phyloP scores from a whole-genome alignment of 2,888 invertebrate genomes.

The Meganola albula region DNA sequence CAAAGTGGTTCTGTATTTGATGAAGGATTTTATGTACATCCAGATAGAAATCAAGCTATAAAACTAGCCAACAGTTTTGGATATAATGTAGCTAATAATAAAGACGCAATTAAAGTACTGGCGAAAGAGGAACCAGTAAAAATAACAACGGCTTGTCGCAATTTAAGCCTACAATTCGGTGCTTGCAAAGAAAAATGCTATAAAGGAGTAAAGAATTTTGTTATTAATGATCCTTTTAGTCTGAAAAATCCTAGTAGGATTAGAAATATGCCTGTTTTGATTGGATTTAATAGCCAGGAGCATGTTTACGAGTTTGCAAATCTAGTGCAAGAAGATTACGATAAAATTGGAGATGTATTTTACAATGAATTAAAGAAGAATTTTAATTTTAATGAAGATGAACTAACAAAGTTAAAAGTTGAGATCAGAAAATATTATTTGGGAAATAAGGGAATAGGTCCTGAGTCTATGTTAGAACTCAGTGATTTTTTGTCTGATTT shows the following conservation, averaged over 20 bases:
- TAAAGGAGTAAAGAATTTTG: conserved; percentile 31
- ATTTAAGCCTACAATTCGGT: conserved; percentile 27
- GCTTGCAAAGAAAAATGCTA: conserved; percentile 39
- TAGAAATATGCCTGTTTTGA: conserved; percentile 31
- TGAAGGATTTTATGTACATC: conserved; percentile 33
- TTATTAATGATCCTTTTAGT: conserved; percentile 32
- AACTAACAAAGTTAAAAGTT: conserved; percentile 20
- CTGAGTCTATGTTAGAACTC: conserved; percentile 30
- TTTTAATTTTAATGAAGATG: conserved; percentile 12
- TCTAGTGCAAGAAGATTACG: conserved; percentile 25
- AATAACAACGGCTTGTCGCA: conserved; percentile 32
- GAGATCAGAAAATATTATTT: conserved; percentile 33
- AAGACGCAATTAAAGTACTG: conserved; percentile 37
- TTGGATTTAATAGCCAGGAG: conserved; percentile 46
- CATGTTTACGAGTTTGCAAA: conserved; percentile 29
- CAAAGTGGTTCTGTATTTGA: conserved; percentile 44
- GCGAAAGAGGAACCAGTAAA: conserved; percentile 29
- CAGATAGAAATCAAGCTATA: conserved; percentile 34
- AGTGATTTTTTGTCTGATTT: conserved; percentile 39
- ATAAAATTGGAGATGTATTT: conserved; percentile 14
- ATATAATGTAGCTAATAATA: conserved; percentile 19
- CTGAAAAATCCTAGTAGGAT: conserved; percentile 25
- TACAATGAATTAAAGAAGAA: conserved; percentile 11
- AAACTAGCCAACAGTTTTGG: conserved; percentile 41
- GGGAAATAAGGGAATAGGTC: conserved; percentile 27